These are phyloP conservation scores for Lamproptera curius DNA, from an alignment of 2,888 invertebrate genomes.

Conservation along the genomic window DNA sequence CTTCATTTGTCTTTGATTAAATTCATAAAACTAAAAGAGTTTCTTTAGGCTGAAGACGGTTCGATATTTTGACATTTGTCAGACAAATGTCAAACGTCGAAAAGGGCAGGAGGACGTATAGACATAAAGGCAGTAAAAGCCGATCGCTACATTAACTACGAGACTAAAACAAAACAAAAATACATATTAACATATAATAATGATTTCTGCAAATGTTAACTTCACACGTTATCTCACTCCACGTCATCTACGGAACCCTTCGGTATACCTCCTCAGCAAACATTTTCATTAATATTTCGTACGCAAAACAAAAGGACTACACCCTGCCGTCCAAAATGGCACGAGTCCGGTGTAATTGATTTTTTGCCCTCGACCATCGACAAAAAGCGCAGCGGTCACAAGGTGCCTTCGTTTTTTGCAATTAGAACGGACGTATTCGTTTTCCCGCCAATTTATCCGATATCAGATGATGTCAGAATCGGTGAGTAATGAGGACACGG, in stretches of 20 bases:
- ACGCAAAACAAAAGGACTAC: slow-evolving; percentile 31
- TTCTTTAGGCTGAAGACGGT: too few species aligned
- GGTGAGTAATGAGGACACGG: slow-evolving; percentile 13
- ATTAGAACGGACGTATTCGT: slow-evolving; percentile 49
- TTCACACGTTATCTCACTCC: too few species aligned
- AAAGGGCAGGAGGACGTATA: too few species aligned
- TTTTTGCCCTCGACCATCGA: slow-evolving; percentile 48
- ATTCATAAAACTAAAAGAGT: too few species aligned
- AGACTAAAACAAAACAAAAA: too few species aligned
- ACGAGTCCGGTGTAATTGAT: slow-evolving; percentile 61
- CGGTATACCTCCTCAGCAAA: background rate
- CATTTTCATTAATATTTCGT: slow-evolving; percentile 23
- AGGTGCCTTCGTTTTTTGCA: slow-evolving; percentile 49
- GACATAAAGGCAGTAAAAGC: too few species aligned
- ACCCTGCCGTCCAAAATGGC: slow-evolving; percentile 42
- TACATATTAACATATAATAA: too few species aligned
- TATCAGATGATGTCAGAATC: slow-evolving; percentile 59
- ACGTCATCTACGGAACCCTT: slow-evolving; percentile 7
- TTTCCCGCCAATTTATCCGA: slow-evolving; percentile 50
- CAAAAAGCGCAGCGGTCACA: slow-evolving; percentile 56
- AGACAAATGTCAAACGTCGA: too few species aligned
- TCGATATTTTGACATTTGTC: too few species aligned
- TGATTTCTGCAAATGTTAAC: too few species aligned
- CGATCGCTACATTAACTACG: too few species aligned
- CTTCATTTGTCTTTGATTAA: too few species aligned